Conservation (phyloP, 2,888 invertebrate species). For the Drosophila lacicola region DNA sequence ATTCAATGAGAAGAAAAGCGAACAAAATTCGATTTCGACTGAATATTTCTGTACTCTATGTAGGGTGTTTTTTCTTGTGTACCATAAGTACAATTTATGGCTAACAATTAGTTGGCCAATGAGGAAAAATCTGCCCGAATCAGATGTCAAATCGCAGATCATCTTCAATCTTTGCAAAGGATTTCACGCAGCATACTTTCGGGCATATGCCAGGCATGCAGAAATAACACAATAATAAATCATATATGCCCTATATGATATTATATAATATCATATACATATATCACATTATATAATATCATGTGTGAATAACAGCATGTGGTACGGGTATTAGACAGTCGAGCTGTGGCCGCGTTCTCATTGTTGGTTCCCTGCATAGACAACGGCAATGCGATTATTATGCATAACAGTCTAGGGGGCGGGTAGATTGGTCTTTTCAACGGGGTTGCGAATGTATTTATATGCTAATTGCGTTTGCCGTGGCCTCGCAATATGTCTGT, state of each 20-base stretch:
- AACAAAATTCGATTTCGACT: too few species aligned
- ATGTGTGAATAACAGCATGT: neutral
- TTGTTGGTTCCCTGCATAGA: constrained; percentile 1
- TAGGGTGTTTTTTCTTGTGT: too few species aligned
- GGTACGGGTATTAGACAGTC: constrained; percentile 32
- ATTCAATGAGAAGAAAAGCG: too few species aligned
- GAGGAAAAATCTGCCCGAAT: neutral
- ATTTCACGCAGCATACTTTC: constrained; percentile 7
- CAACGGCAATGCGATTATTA: constrained; percentile 35
- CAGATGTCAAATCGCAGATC: neutral
- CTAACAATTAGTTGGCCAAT: too few species aligned
- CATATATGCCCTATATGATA: neutral
- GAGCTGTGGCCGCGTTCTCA: constrained; percentile 10
- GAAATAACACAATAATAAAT: neutral
- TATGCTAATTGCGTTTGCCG: constrained; percentile 70
- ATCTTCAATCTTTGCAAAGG: neutral
- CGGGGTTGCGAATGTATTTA: constrained; percentile 64
- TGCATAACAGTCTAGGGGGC: constrained; percentile 31
- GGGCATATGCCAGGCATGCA: neutral
- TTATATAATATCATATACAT: neutral
- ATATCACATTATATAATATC: neutral
- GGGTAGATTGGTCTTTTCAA: constrained; percentile 14
- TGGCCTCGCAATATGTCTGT: constrained; percentile 31
- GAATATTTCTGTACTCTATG: too few species aligned
- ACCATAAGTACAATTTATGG: too few species aligned